Percentiles rank a stretch among this genome's conserved stretches.
Conservation (phyloP, 2,888 invertebrate genomes). For the Chaetoderma sp. region DNA sequence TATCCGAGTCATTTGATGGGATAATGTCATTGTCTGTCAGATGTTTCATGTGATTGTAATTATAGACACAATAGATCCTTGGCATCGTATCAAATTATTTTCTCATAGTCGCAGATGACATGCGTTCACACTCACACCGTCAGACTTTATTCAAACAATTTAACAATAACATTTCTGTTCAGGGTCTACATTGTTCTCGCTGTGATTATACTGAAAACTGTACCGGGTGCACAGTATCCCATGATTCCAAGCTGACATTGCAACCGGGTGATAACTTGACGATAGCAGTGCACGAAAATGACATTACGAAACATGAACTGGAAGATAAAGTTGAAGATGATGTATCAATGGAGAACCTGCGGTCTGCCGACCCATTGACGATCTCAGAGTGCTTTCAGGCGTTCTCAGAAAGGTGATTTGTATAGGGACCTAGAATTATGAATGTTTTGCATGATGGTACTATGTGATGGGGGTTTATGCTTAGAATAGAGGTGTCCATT, state of each 20-base stretch:
- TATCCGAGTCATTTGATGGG: too few species aligned
- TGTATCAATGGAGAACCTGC: slow-evolving; percentile 71
- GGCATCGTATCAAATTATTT: too few species aligned
- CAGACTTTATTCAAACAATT: too few species aligned
- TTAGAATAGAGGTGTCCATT: too few species aligned
- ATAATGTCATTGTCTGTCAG: too few species aligned
- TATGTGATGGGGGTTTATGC: not conserved
- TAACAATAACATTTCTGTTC: slow-evolving; percentile 26
- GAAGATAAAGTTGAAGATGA: slow-evolving; percentile 67
- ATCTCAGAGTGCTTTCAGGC: slow-evolving; percentile 76
- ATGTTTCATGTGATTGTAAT: too few species aligned
- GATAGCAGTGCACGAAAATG: slow-evolving; percentile 68
- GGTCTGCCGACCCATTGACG: slow-evolving; percentile 73
- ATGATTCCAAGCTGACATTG: slow-evolving; percentile 70
- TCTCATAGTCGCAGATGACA: too few species aligned
- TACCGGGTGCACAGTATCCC: slow-evolving; percentile 73
- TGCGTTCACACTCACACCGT: too few species aligned
- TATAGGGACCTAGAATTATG: too few species aligned
- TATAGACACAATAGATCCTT: too few species aligned
- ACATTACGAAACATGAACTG: slow-evolving; percentile 64
- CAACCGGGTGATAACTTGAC: slow-evolving; percentile 74
- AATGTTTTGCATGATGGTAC: not conserved
- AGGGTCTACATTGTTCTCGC: slow-evolving; percentile 75
- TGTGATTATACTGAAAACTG: slow-evolving; percentile 75
- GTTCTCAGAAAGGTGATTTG: slow-evolving; percentile 74